Base-by-base conservation (phyloP, 2,888 invertebrate species). In the Stenoptilia bipunctidactyla region DNA sequence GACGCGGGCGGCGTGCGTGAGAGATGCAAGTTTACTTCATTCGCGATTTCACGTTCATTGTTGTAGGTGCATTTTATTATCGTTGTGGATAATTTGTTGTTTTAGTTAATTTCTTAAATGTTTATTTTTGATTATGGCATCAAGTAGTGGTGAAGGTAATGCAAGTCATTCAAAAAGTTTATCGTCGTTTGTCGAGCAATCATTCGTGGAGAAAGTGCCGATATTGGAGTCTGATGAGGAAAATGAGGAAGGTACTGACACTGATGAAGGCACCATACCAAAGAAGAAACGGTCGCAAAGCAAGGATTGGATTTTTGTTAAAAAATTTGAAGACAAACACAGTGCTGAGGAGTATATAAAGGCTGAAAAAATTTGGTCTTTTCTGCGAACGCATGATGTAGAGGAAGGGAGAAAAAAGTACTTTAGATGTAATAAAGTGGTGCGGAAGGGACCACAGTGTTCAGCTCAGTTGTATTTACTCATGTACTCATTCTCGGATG, bases 181-280 rank as follows among this genome's bases (percentile, higher is more conserved):
- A 20, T 20, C 20, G 8, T 20, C 20, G 20, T 20, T 20, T 8
- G 20, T 20, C 3, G 3, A 20, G 20, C 20, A 20, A 20, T 20
- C 38, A 36, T 45, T 45, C 38, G 41, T 46, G 35, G 45, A 46
- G 46, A 46, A 40, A 46, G 42, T 46, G 42, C 41, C 46, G 37
- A 40, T 43, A 41, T 40, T 45, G 45, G 43, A 42, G 37, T 45
- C 20, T 20, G 20, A 20, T 20, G 4, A 20, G 20, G 20, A 20
- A 20, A 20, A 5, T n/a, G n/a, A n/a, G n/a, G n/a, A n/a, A n/a
- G n/a, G n/a, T n/a, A n/a, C 25, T 25, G 25, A 25, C 5, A 25
- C 5, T 25, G 25, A 25, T 6, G 9, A 5, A 25, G 25, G 9
- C 5, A 25, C 9, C 5, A 25, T 9, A 25, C 5, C 9, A 9